Conservation (phyloP, 2,888 invertebrate species). For the Ochropleura leucogaster region DNA sequence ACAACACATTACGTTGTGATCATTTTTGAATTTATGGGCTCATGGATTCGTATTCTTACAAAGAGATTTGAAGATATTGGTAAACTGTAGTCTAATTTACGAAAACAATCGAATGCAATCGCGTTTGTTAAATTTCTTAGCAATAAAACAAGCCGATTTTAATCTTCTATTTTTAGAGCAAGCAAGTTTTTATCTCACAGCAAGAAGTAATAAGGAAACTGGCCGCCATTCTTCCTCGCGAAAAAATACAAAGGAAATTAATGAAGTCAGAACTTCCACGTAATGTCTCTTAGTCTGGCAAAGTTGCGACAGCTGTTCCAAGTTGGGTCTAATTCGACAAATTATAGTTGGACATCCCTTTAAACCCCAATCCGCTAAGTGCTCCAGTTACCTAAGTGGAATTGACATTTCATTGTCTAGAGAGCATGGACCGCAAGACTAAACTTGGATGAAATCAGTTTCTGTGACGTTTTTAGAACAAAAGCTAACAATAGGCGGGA, state of each 20-base stretch:
- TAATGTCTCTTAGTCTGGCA: constrained; percentile 32
- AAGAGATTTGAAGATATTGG: constrained; percentile 12
- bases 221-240: constrained; percentile 11
- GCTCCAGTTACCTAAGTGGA: constrained; percentile 35
- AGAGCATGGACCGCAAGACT: constrained; percentile 37
- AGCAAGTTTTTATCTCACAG: constrained; percentile 44
- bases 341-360: constrained; percentile 35
- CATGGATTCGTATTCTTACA: not conserved
- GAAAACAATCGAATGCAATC: constrained; percentile 15
- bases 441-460: constrained; percentile 43
- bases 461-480: constrained; percentile 51
- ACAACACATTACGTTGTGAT: constrained; percentile 22
- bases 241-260: constrained; percentile 53
- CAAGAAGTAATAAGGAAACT: constrained; percentile 41
- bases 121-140: constrained; percentile 25
- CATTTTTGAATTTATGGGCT: constrained; percentile 20
- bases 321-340: constrained; percentile 42
- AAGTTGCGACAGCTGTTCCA: constrained; percentile 42
- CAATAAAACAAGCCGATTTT: constrained; percentile 24
- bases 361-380: constrained; percentile 34
- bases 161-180: constrained; percentile 41
- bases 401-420: constrained; percentile 54
- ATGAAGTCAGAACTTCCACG: constrained; percentile 28
- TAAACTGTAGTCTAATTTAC: constrained; percentile 2
- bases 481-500: constrained; percentile 48